Evolutionary conservation across 1,140 invertebrate species (phyloP).

Genomic region (Matsumurasca onukii): DNA sequence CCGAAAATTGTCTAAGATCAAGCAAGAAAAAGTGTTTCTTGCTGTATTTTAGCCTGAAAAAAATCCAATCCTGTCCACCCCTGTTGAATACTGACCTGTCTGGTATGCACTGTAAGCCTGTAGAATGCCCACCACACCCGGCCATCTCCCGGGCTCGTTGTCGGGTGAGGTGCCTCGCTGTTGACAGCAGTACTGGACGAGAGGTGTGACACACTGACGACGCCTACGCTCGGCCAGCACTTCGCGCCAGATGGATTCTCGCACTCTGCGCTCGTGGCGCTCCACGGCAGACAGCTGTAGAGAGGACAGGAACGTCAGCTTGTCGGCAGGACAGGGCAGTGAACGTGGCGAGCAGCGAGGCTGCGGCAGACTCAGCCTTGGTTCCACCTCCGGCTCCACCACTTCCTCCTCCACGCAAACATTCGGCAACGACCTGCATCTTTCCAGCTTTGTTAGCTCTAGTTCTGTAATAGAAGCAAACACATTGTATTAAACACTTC

Average conservation of each 20-base stretch:
- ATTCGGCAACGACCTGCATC: constrained; percentile 46
- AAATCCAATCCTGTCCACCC: too few species aligned
- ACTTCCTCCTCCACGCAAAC: constrained; percentile 44
- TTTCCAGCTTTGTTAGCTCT: constrained; percentile 39
- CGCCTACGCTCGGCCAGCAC: constrained; percentile 52
- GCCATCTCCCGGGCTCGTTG: constrained; percentile 46
- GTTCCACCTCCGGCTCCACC: background rate
- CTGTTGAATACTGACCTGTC: constrained; percentile 34
- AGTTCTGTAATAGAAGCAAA: constrained; percentile 35
- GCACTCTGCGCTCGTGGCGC: constrained; percentile 44
- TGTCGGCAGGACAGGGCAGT: constrained; percentile 13
- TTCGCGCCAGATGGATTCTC: constrained; percentile 52
- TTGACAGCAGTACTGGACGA: constrained; percentile 50
- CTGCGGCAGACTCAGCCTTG: constrained; percentile 33
- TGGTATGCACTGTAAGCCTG: constrained; percentile 50
- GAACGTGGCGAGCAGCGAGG: constrained; percentile 27
- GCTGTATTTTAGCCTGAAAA: too few species aligned
- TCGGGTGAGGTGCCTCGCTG: constrained; percentile 38
- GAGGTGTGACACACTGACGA: constrained; percentile 48
- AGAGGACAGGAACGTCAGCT: constrained; percentile 21
- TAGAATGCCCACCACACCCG: constrained; percentile 50
- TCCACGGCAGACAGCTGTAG: constrained; percentile 18
- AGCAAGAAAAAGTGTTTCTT: too few species aligned
- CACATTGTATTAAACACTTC: background rate
- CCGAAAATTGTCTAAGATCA: too few species aligned